Percentiles rank a stretch among this genome's conserved stretches.
These are phyloP conservation scores for Apocrypta bakeri DNA, from an alignment of 1,140 invertebrate species.

Conservation along the genomic window DNA sequence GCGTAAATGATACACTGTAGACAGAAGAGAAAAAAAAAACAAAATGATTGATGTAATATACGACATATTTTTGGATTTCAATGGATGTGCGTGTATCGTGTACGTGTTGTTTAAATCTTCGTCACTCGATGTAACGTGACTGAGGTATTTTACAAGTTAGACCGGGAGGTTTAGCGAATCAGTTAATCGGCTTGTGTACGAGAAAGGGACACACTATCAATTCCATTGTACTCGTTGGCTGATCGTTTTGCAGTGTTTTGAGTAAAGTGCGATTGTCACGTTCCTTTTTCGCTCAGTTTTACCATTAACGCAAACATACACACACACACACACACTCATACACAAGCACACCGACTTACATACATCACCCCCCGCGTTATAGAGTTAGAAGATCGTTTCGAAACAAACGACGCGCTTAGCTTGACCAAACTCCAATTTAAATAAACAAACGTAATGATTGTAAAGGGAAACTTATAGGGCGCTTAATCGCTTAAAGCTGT, in stretches of 20 bases:
- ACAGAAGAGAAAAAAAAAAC: not conserved
- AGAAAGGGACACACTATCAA: not conserved
- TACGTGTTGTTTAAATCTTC: conserved; percentile 43
- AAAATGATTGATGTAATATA: conserved; percentile 39
- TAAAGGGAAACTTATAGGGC: conserved; percentile 30
- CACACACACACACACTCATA: not conserved
- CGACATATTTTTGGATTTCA: conserved; percentile 50
- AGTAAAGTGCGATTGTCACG: conserved; percentile 2
- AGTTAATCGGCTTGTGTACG: not conserved
- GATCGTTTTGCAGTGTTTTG: not conserved
- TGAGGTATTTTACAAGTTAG: conserved; percentile 20
- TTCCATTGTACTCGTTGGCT: not conserved
- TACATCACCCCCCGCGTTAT: conserved; percentile 24
- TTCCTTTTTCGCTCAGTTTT: conserved; percentile 5
- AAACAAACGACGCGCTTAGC: conserved; percentile 34
- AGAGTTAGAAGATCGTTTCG: conserved; percentile 28
- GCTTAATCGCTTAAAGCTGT: conserved; percentile 37
- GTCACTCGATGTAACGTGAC: conserved; percentile 16
- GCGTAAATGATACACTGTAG: conserved; percentile 33
- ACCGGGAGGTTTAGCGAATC: not conserved
- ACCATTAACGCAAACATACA: too few relatives aligned
- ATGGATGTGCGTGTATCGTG: conserved; percentile 44
- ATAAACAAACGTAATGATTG: conserved; percentile 14
- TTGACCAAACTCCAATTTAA: conserved; percentile 37
- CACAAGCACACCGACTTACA: too few relatives aligned